Evolutionary conservation across 2,113 vertebrate species (phyloP).

Genomic region (Erinaceus europaeus): DNA sequence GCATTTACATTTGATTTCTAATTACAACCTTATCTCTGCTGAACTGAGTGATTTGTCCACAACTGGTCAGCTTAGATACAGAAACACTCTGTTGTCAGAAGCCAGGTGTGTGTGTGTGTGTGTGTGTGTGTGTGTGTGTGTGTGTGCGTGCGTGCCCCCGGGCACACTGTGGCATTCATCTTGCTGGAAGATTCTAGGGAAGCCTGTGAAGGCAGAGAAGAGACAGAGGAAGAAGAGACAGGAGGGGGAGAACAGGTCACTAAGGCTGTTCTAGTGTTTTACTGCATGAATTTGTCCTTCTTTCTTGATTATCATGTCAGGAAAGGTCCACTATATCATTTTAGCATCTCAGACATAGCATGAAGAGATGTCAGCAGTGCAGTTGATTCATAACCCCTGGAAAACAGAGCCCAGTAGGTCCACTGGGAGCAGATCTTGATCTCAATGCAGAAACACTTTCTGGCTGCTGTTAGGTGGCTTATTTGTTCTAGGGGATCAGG

Average conservation of each 20-base stretch:
- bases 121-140: conserved; percentile 11
- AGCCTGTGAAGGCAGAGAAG: not conserved
- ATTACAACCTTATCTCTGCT: conserved; percentile 40
- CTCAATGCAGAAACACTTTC: not conserved
- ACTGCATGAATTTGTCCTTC: not conserved
- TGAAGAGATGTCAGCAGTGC: not conserved
- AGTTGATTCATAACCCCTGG: not conserved
- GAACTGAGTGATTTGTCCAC: conserved; percentile 28
- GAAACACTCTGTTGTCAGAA: conserved; percentile 28
- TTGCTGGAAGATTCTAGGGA: not conserved
- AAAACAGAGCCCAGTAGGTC: not conserved
- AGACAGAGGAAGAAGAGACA: not conserved
- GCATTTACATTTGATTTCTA: conserved; percentile 52
- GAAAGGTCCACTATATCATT: not conserved
- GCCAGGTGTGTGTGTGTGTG: not conserved
- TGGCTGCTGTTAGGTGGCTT: not conserved
- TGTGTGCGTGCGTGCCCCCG: too few species aligned
- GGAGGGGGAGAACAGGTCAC: not conserved
- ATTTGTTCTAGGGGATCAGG: not conserved
- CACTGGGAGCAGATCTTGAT: not conserved
- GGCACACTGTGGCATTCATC: not conserved
- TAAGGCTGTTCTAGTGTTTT: not conserved
- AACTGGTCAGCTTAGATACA: conserved; percentile 38
- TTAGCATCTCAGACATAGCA: not conserved
- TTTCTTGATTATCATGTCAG: conserved; percentile 17